Evolutionary conservation across 2,888 invertebrate species (phyloP), one percentile per base, ranked within the genome.

Genomic region (Netelia melanura): DNA sequence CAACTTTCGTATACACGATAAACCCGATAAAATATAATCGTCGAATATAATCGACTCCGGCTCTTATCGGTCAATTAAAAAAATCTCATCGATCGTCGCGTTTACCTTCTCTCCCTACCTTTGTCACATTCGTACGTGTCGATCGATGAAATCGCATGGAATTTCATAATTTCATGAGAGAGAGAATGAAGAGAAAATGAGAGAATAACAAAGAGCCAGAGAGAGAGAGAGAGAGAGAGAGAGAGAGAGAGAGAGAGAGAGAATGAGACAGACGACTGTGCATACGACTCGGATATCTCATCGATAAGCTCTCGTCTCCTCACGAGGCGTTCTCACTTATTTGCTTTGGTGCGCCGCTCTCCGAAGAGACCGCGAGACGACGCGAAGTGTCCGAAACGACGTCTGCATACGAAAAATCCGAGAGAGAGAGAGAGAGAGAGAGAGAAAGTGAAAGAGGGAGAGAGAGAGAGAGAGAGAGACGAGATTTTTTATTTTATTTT

Each of bases 311-410:
- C 21, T 58, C 58, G 48, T 58, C 58, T 58, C 58, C 9, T 21
- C 17, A 2, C 21, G 21, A 58, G 17, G n/a, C 21, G 52, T 54
- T n/a, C 38, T 38, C 38, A 38, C 38, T 38, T 2, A 11, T 77
- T 77, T 25, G 77, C 84, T 84, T 84, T 84, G 84, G 81, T 81
- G 77, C 84, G 81, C 84, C 84, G 84, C 81, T 48, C 9, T 58
- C 38, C 38, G 38, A 38, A 6, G 68, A 77, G 70, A 64, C 52
- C 38, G 25, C 67, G 25, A 68, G 79, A 79, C 79, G 58, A 74
- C 80, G 71, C 68, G 48, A 68, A 68, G 48, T 74, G 48, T 30
- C 56, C 77, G 77, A 84, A 84, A 84, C 84, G 77, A 72, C 65
- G 84, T 84, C 84, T 84, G 84, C 84, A 84, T 84, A 84, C 84